These are phyloP conservation scores for Rhyacophila brunnea DNA, from an alignment of 1,140 invertebrate genomes.

Conservation along the genomic window DNA sequence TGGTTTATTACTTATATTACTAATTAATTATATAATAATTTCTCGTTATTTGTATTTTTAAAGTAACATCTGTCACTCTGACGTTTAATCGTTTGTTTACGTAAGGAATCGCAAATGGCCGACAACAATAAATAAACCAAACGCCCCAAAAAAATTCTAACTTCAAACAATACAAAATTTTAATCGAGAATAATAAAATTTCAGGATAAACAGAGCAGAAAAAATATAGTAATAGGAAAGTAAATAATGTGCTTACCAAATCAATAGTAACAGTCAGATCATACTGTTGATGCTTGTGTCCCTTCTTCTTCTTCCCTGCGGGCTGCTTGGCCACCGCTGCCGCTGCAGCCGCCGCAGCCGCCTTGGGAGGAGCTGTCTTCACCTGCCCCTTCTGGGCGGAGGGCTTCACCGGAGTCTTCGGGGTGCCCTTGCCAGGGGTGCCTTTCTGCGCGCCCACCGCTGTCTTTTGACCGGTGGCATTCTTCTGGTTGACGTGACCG, in stretches of 20 bases:
- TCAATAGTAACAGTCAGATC: conserved; percentile 81
- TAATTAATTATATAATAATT: no score
- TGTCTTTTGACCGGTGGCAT: conserved; percentile 58
- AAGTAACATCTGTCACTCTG: no score
- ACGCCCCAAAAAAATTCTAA: no score
- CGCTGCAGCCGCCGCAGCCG: conserved; percentile 47
- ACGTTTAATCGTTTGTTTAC: no score
- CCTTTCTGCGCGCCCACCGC: conserved; percentile 59
- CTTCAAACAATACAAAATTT: no score
- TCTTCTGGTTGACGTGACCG: conserved; percentile 70
- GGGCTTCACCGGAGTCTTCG: conserved; percentile 54
- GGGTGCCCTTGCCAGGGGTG: conserved; percentile 44
- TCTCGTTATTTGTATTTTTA: no score
- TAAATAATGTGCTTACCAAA: conserved; percentile 66
- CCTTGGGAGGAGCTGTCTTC: conserved; percentile 59
- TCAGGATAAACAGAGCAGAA: no score
- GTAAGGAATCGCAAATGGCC: no score
- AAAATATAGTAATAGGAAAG: no score
- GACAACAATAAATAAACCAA: no score
- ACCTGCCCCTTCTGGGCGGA: conserved; percentile 58
- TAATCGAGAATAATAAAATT: no score
- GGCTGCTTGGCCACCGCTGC: conserved; percentile 64
- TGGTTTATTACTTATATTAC: no score
- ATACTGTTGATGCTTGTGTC: conserved; percentile 76
- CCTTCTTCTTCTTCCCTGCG: conserved; percentile 69